phyloP scores from a whole-genome alignment of 2,797 vertebrate species.

The Ibycter americanus region DNA sequence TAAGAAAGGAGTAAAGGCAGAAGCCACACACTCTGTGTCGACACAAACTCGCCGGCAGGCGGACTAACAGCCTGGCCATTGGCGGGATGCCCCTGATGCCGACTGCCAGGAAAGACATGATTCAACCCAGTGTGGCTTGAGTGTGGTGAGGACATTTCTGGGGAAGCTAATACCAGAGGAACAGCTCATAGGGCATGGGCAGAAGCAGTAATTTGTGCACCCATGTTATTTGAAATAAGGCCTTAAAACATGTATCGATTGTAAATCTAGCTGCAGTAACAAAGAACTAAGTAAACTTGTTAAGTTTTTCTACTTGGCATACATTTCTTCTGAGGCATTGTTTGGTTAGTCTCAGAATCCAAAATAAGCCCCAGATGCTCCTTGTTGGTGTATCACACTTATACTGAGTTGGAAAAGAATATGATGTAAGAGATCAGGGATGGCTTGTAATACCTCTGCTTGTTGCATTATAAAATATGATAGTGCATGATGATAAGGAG shows the following conservation, averaged over 20 bases:
- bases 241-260: background rate
- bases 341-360: background rate
- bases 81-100: background rate
- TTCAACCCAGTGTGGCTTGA: accelerated
- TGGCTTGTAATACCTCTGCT: background rate
- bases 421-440: background rate
- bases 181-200: background rate
- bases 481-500: background rate
- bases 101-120: background rate
- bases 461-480: background rate
- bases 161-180: background rate
- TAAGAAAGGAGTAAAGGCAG: background rate
- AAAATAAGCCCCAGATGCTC: background rate
- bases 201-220: accelerated
- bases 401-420: background rate
- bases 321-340: background rate
- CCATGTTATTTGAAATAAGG: background rate
- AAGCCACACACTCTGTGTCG: background rate
- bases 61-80: background rate
- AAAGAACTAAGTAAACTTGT: background rate
- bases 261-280: background rate
- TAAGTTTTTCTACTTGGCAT: background rate
- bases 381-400: background rate
- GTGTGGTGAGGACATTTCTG: background rate
- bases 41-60: background rate